phyloP scores from a whole-genome alignment of 2,797 vertebrate genomes.

The Gallinago nigripennis region DNA sequence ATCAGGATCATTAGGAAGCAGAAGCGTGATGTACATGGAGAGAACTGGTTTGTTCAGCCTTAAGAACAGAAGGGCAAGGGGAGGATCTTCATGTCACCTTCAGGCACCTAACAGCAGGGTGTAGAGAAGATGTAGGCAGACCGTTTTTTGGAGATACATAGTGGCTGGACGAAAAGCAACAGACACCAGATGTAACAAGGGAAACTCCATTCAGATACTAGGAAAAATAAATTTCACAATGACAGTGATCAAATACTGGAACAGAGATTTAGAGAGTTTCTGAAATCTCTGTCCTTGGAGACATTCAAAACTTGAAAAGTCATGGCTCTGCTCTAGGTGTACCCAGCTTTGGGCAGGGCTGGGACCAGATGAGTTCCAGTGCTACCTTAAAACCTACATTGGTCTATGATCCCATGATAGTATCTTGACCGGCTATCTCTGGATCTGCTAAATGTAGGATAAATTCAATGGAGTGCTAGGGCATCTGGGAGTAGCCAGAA shows the following conservation, averaged over 20 bases:
- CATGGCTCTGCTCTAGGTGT: background rate
- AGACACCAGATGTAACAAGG: background rate
- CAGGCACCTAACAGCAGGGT: background rate
- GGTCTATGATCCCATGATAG: background rate
- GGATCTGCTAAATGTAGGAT: background rate
- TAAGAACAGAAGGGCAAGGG: background rate
- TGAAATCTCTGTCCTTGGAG: background rate
- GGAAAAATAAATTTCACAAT: background rate
- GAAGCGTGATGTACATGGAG: accelerated
- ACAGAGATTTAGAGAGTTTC: background rate
- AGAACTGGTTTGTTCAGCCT: background rate
- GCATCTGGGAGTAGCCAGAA: background rate
- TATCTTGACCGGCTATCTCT: background rate
- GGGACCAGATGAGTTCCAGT: background rate
- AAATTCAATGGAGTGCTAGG: background rate
- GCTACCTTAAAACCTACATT: background rate
- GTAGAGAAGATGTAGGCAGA: background rate
- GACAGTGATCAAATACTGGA: background rate
- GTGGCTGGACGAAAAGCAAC: background rate
- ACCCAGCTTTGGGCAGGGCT: background rate
- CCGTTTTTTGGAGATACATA: background rate
- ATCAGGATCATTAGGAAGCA: background rate
- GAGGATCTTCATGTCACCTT: background rate
- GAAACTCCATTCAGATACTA: background rate
- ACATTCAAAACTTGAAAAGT: background rate